These are phyloP conservation scores for Pachyrhynchus sulphureomaculatus DNA, from an alignment of 1,140 invertebrate species.

Conservation along the genomic window DNA sequence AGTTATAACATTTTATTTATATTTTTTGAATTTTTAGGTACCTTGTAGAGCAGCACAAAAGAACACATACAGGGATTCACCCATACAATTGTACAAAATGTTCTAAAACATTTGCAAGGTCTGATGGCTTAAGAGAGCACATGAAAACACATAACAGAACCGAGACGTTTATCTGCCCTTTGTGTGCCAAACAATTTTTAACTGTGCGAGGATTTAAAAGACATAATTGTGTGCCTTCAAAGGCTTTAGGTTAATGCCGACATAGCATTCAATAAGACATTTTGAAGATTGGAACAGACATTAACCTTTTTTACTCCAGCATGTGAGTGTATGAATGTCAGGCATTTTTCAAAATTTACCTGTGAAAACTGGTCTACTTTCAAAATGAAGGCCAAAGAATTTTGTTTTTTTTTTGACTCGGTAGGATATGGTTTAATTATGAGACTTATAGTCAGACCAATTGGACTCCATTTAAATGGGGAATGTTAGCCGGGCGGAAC, in stretches of 20 bases:
- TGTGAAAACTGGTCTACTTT: too few species aligned
- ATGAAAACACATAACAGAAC: slow-evolving; percentile 13
- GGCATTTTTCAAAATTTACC: too few species aligned
- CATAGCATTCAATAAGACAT: not conserved
- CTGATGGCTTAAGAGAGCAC: slow-evolving; percentile 13
- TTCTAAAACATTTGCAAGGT: slow-evolving; percentile 11
- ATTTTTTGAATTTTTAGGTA: slow-evolving; percentile 2
- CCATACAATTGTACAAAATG: slow-evolving; percentile 8
- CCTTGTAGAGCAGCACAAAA: slow-evolving; percentile 5
- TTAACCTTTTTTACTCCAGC: too few species aligned
- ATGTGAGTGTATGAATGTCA: too few species aligned
- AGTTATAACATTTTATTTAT: not conserved
- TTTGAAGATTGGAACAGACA: not conserved
- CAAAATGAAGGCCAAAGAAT: too few species aligned
- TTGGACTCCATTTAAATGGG: too few species aligned
- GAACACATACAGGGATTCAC: slow-evolving; percentile 18
- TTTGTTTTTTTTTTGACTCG: too few species aligned
- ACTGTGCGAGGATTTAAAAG: slow-evolving; percentile 7
- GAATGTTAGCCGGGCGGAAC: too few species aligned
- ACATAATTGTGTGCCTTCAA: slow-evolving; percentile 7
- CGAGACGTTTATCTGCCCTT: not conserved
- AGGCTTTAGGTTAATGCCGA: not conserved
- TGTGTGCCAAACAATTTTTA: slow-evolving; percentile 10
- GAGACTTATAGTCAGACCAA: too few species aligned
- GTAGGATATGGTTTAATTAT: too few species aligned